Base-by-base conservation (phyloP, 2,888 invertebrate species). In the Catocala sponsa region DNA sequence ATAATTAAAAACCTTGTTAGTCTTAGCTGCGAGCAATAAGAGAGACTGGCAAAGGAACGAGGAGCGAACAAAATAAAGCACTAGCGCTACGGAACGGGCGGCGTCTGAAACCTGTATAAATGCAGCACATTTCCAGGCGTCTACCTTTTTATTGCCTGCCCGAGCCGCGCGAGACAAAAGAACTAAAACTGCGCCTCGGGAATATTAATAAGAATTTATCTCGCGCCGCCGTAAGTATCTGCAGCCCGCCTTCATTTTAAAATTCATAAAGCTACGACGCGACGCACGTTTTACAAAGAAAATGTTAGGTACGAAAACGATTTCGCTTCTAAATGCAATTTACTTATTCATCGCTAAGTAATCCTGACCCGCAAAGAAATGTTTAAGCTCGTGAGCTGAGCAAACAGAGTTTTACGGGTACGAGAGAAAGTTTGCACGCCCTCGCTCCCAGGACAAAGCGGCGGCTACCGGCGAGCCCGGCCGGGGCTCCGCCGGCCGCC, bases 1-100 rank as follows among this genome's bases (percentile, higher is more conserved):
- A 94, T 93, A 93, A 93, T 94, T 93, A 94, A 93, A 93, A 93
- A 91, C 87, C 91, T 90, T 92, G 92, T 92, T 92, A 91, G 91
- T 86, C 87, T 86, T 82, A 84, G 85, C 84, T 87, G 83, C 82
- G 84, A 88, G 92, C 88, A 91, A 91, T 91, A 90, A 90, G 86
- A 88, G 84, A 83, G 87, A 78, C 70, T 80, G 77, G 85, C 87
- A 91, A 91, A 92, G 91, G 87, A 90, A 84, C 88, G 85, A 75
- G 79, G 86, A 76, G 84, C 80, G 84, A 83, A 81, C 84, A 89
- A 91, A 92, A 92, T 90, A 91, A 90, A 91, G 81, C 85, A 83
- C 80, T 74, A 83, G 76, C 79, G 81, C 72, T 47, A 50, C 78
- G 78, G 72, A 68, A 76, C 77, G 77, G 74, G 65, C 75, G 77